Conservation (phyloP, 2,797 vertebrate genomes). For the Hozukius guyotensis region DNA sequence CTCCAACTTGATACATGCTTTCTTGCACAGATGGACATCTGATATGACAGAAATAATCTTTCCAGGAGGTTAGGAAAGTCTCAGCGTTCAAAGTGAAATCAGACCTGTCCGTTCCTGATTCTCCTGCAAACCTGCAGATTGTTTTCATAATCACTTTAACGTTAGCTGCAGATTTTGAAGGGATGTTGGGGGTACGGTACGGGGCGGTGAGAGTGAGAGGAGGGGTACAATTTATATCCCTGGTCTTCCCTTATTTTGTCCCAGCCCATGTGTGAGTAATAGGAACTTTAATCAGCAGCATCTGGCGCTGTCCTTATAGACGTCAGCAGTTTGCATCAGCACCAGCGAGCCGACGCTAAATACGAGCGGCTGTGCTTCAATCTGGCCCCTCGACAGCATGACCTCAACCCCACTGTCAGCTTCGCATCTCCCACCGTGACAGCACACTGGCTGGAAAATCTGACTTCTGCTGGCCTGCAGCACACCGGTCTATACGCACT, state of each 20-base stretch:
- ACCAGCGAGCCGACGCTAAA: constrained; percentile 58
- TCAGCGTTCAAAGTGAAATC: constrained; percentile 57
- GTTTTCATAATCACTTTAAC: constrained; percentile 64
- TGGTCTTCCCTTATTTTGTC: constrained; percentile 49
- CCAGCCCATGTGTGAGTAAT: constrained; percentile 72
- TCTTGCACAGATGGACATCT: constrained; percentile 43
- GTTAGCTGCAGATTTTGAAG: constrained; percentile 51
- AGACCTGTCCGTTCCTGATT: constrained; percentile 47
- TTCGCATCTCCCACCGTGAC: constrained; percentile 71
- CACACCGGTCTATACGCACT: constrained; percentile 19
- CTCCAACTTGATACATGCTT: constrained; percentile 16
- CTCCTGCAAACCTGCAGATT: constrained; percentile 50
- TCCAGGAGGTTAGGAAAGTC: constrained; percentile 53
- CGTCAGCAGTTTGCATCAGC: constrained; percentile 78
- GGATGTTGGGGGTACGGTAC: background rate
- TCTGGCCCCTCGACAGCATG: constrained; percentile 67
- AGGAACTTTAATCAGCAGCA: constrained; percentile 81
- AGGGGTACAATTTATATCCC: constrained; percentile 27
- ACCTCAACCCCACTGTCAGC: constrained; percentile 81
- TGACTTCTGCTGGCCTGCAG: constrained; percentile 69
- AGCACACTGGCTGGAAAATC: constrained; percentile 77
- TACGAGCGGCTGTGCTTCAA: constrained; percentile 67
- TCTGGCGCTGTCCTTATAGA: constrained; percentile 72
- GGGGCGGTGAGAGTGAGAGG: constrained; percentile 4
- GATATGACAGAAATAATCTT: constrained; percentile 33